Conservation (phyloP, 2,888 invertebrate species). For the Lordiphosa andalusiaca region DNA sequence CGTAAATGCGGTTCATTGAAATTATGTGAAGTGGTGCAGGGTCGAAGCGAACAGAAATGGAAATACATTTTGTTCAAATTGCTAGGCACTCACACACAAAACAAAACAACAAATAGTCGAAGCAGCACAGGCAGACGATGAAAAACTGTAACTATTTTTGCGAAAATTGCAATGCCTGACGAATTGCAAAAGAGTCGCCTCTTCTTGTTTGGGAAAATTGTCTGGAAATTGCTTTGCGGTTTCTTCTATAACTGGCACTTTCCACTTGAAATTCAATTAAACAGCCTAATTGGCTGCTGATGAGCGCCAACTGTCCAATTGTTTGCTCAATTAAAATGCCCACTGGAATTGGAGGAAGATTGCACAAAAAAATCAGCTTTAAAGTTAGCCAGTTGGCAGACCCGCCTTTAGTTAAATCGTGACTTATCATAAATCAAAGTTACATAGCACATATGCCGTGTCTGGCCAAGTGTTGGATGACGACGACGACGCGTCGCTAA, state of each 20-base stretch:
- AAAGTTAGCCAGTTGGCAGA: conserved; percentile 15
- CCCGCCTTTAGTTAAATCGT: conserved; percentile 40
- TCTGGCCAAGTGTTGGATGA: conserved; percentile 37
- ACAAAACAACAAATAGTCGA: not conserved
- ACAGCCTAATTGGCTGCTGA: conserved; percentile 59
- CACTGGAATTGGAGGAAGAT: conserved; percentile 5
- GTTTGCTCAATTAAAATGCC: conserved; percentile 26
- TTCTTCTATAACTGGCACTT: conserved; percentile 24
- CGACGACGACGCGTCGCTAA: conserved; percentile 9
- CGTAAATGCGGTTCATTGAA: conserved; percentile 68
- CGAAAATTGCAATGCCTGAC: conserved; percentile 2
- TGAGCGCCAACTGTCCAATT: conserved; percentile 41
- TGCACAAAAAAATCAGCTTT: conserved; percentile 24
- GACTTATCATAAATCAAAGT: conserved; percentile 71
- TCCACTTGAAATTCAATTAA: conserved; percentile 56
- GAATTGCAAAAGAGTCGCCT: conserved; percentile 10
- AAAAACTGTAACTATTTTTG: conserved; percentile 16
- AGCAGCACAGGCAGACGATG: not conserved
- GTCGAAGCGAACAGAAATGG: not conserved
- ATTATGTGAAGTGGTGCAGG: conserved; percentile 48
- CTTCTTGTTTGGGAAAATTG: conserved; percentile 19
- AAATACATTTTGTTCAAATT: conserved; percentile 16
- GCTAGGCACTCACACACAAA: conserved; percentile 9
- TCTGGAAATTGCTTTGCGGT: conserved; percentile 26
- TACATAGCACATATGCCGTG: conserved; percentile 12